Evolutionary conservation across 2,113 vertebrate species (phyloP), one percentile per base, ranked within the genome.

Genomic region (Leptobrachium leishanense): DNA sequence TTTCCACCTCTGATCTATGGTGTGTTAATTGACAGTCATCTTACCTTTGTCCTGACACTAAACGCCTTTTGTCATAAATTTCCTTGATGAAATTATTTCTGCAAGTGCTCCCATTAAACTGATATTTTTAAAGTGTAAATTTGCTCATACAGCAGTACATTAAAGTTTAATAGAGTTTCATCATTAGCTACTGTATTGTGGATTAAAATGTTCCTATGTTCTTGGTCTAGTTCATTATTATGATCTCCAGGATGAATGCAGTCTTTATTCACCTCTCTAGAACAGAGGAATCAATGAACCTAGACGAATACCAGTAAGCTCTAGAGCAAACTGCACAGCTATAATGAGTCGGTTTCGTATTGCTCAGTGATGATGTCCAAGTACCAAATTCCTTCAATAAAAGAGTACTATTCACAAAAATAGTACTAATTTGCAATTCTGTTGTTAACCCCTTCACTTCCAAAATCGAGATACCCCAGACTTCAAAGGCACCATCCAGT

Each of bases 61-160:
- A 72, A 63, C 44, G 57, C 43, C 76, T 72, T 65, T 72, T 79
- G 77, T 79, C 69, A 66, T 72, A 79, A 79, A 54, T 10, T 75
- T 43, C 31, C 67, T 75, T 62, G 31, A 59, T 62, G 39, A 62
- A 75, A 50, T 53, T 12, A 69, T 64, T 68, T 70, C 66, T 64
- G 43, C 12, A 20, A 64, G 12, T 39, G 42, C 3, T 64, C 55
- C 50, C 66, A 69, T 53, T 69, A 75, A 46, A 75, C 46, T 75
- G 31, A 62, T 46, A 53, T 81, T 72, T 31, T 67, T 54, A 62
- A 81, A 74, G 43, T 68, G 20, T 68, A 81, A 39, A 68, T 66
- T 64, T 65, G 4, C 31, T 70, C 6, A 63, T 57, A 64, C 46
- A 31, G 54, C 76, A 15, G 1, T 59, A 5, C 72, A 66, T 79